These are phyloP conservation scores for Labeo catla DNA, from an alignment of 2,113 vertebrate species.

Conservation along the genomic window DNA sequence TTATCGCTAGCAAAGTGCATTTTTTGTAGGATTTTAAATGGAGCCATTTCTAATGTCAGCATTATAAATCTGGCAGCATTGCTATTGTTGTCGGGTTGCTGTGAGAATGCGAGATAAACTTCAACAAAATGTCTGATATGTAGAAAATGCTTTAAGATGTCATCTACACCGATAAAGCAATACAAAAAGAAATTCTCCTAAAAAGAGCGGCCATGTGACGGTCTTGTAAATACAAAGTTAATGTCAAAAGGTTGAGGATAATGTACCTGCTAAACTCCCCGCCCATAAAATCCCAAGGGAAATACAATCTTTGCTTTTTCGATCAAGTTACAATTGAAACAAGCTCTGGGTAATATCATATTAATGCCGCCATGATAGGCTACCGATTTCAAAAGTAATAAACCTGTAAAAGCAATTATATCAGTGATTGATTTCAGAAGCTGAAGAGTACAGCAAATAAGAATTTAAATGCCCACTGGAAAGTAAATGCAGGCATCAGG, in stretches of 20 bases:
- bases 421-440: slow-evolving; percentile 68
- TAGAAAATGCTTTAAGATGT: slow-evolving; percentile 34
- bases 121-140: slow-evolving; percentile 14
- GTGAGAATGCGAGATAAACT: not conserved
- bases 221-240: slow-evolving; percentile 48
- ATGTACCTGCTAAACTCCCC: slow-evolving; percentile 60
- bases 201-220: slow-evolving; percentile 38
- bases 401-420: slow-evolving; percentile 75
- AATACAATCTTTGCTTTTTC: slow-evolving; percentile 73
- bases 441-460: slow-evolving; percentile 60
- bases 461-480: slow-evolving; percentile 61
- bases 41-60: slow-evolving; percentile 16
- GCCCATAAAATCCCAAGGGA: slow-evolving; percentile 65
- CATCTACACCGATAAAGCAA: slow-evolving; percentile 39
- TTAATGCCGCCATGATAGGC: slow-evolving; percentile 69
- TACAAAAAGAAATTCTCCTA: slow-evolving; percentile 57
- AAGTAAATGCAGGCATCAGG: slow-evolving; percentile 36
- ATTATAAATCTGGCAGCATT: slow-evolving; percentile 9
- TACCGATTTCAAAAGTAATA: slow-evolving; percentile 74
- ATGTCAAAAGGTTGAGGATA: slow-evolving; percentile 59
- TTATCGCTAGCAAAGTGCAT: slow-evolving; percentile 18
- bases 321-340: slow-evolving; percentile 67
- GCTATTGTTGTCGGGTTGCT: not conserved
- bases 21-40: not conserved
- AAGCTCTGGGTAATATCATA: slow-evolving; percentile 69